These are phyloP conservation scores for Agriopis marginaria DNA, from an alignment of 2,888 invertebrate genomes.

Conservation along the genomic window DNA sequence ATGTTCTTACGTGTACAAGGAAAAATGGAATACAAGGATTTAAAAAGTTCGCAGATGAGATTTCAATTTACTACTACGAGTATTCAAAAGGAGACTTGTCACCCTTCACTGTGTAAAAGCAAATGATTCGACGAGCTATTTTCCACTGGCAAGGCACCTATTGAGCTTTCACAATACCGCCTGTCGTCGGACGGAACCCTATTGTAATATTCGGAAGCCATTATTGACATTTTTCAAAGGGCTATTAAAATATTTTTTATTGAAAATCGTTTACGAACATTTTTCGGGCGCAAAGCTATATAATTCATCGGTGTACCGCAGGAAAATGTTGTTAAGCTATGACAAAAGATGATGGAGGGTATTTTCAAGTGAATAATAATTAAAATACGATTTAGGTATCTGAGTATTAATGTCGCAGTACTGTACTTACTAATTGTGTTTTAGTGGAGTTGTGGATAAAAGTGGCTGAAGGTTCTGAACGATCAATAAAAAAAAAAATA, in stretches of 20 bases:
- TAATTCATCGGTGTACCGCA: conserved; percentile 57
- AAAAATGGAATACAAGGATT: conserved; percentile 18
- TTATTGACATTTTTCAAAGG: conserved; percentile 83
- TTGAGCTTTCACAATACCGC: conserved; percentile 77
- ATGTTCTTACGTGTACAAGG: neutral
- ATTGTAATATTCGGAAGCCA: conserved; percentile 82
- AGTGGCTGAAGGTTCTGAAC: no score
- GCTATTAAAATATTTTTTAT: conserved; percentile 78
- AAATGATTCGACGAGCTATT: conserved; percentile 77
- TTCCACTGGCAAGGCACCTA: conserved; percentile 73
- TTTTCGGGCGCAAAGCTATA: conserved; percentile 60
- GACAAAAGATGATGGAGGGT: conserved; percentile 45
- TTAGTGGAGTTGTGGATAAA: neutral
- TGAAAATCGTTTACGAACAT: conserved; percentile 69
- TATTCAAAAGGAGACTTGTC: conserved; percentile 68
- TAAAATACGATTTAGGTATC: conserved; percentile 21
- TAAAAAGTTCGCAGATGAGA: conserved; percentile 54
- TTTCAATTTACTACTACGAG: conserved; percentile 64
- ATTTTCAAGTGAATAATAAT: conserved; percentile 36
- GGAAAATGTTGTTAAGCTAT: conserved; percentile 51
- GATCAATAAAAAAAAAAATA: no score
- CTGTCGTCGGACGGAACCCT: conserved; percentile 76
- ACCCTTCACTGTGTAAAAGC: conserved; percentile 69
- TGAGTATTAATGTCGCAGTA: neutral
- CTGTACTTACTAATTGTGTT: conserved; percentile 5